Percentiles rank a stretch among this genome's conserved stretches.
Conservation (phyloP, 2,888 invertebrate species). For the Acronicta aceris region DNA sequence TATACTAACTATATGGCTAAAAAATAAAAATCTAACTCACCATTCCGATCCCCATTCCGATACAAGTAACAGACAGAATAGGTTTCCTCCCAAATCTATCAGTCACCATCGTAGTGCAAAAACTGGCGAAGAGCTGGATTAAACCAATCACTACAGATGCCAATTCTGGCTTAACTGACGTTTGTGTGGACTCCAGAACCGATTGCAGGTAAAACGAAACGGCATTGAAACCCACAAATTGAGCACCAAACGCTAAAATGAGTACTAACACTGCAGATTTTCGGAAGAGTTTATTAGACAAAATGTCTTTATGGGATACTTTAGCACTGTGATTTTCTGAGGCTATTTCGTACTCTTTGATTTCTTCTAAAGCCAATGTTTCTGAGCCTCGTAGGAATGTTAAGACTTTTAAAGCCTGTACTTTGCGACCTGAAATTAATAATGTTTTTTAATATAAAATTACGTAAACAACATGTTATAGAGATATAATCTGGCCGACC, state of each 20-base stretch:
- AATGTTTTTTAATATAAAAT: too few species aligned
- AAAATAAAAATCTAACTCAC: constrained; percentile 46
- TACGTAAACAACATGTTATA: too few species aligned
- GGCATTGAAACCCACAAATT: constrained; percentile 70
- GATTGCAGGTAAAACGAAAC: constrained; percentile 75
- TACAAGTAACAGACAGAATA: constrained; percentile 56
- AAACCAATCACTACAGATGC: constrained; percentile 72
- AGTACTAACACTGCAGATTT: constrained; percentile 39
- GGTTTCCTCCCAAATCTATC: constrained; percentile 45
- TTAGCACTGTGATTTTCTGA: constrained; percentile 22
- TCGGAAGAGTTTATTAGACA: constrained; percentile 40
- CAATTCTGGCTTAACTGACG: constrained; percentile 67
- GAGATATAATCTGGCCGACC: too few species aligned
- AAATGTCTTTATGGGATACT: constrained; percentile 44
- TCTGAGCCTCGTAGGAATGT: constrained; percentile 71
- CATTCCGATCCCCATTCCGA: constrained; percentile 68
- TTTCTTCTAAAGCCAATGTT: constrained; percentile 64
- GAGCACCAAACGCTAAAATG: constrained; percentile 38
- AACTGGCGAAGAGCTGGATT: constrained; percentile 70
- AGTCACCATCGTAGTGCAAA: constrained; percentile 63
- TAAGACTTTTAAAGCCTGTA: constrained; percentile 68
- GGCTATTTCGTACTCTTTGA: constrained; percentile 67
- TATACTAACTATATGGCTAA: neutral
- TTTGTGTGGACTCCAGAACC: constrained; percentile 71
- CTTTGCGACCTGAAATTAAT: constrained; percentile 64